Percentiles rank a stretch among this genome's conserved stretches.
Conservation (phyloP, 2,888 invertebrate genomes). For the Philonicus albiceps region DNA sequence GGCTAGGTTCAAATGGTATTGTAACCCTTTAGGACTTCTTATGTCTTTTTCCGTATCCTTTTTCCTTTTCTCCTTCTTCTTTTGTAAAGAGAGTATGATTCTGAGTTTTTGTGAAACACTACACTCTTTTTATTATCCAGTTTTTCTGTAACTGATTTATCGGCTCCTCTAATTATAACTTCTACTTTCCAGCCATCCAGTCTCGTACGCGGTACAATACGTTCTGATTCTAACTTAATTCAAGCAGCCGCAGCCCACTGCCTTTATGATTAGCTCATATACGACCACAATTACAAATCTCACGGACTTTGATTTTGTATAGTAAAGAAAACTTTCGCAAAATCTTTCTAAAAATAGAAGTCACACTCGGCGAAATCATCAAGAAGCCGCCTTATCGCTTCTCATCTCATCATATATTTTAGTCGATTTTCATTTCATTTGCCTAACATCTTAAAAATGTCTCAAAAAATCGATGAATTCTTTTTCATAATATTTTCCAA, state of each 20-base stretch:
- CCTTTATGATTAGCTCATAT: background rate
- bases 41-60: background rate
- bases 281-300: background rate
- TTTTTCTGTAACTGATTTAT: conserved; percentile 5
- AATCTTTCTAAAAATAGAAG: conserved; percentile 27
- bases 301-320: background rate
- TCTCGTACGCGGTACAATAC: conserved; percentile 64
- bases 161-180: background rate
- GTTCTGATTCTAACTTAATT: conserved; percentile 54
- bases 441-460: background rate
- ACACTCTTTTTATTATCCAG: conserved; percentile 16
- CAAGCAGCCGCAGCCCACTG: background rate
- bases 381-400: background rate
- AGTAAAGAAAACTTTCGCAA: conserved; percentile 37
- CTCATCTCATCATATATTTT: background rate
- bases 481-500: background rate
- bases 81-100: conserved; percentile 35
- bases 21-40: background rate
- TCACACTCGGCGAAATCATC: background rate
- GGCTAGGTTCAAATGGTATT: background rate
- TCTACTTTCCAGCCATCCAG: conserved; percentile 67
- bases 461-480: background rate
- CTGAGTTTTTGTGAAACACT: background rate
- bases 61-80: conserved; percentile 30
- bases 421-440: background rate